Conservation (phyloP, 2,797 vertebrate species). For the Staurois parvus region DNA sequence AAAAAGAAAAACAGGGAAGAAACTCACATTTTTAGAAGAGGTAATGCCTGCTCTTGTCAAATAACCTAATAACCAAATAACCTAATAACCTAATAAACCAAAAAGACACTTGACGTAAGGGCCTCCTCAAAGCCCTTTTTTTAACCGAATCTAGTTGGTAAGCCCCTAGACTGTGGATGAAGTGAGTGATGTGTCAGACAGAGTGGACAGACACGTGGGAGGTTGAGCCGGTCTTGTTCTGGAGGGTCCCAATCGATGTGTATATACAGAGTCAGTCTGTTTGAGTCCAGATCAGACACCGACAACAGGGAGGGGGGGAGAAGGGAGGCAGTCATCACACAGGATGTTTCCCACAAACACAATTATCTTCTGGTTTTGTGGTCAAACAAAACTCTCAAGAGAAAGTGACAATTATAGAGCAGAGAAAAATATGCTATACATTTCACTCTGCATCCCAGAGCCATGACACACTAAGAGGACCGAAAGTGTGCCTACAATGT, state of each 20-base stretch:
- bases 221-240: slow-evolving; percentile 32
- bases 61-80: too few species aligned
- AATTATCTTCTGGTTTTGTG: slow-evolving; percentile 32
- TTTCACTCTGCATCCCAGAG: not conserved
- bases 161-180: slow-evolving; percentile 24
- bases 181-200: slow-evolving; percentile 29
- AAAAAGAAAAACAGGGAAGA: too few species aligned
- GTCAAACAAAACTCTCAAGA: slow-evolving; percentile 31
- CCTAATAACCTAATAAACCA: too few species aligned
- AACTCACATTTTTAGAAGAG: too few species aligned
- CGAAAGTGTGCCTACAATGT: too few species aligned
- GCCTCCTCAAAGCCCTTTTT: not conserved
- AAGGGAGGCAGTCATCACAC: not conserved
- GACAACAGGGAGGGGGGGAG: slow-evolving; percentile 9
- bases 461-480: too few species aligned
- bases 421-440: not conserved
- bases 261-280: slow-evolving; percentile 37
- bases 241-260: slow-evolving; percentile 48
- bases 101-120: not conserved
- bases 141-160: not conserved
- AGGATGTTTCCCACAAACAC: slow-evolving; percentile 50
- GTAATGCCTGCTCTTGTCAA: too few species aligned
- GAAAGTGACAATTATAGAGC: slow-evolving; percentile 28
- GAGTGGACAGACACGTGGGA: slow-evolving; percentile 39
- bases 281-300: slow-evolving; percentile 41